A percentile compares a stretch with the other conserved stretches of the same genome.
Conservation (phyloP, 2,113 vertebrate genomes). For the Patagioenas fasciata region DNA sequence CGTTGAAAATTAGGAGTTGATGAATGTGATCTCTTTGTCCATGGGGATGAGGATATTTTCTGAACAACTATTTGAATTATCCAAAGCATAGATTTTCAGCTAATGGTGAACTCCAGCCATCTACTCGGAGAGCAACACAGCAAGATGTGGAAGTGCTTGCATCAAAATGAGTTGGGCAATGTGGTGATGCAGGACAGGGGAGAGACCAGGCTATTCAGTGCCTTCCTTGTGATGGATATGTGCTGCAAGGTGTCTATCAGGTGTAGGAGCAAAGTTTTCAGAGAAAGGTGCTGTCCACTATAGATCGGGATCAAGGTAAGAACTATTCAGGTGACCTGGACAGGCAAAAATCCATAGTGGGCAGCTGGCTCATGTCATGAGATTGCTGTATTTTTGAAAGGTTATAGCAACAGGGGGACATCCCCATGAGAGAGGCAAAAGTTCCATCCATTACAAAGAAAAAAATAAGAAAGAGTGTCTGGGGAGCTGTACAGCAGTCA, state of each 20-base stretch:
- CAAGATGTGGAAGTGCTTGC: background rate
- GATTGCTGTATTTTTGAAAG: background rate
- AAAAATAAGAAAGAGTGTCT: background rate
- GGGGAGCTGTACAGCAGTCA: background rate
- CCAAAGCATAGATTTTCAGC: background rate
- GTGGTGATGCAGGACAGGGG: background rate
- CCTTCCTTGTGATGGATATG: background rate
- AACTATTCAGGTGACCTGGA: background rate
- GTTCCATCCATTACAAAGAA: background rate
- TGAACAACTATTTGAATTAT: background rate
- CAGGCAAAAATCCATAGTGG: background rate
- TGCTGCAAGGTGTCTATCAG: background rate
- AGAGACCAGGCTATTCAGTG: background rate
- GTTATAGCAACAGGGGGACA: background rate
- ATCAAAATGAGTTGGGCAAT: background rate
- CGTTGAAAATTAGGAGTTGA: background rate
- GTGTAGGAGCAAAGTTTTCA: background rate
- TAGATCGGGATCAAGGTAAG: background rate
- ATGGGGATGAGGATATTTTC: background rate
- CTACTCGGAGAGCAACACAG: background rate
- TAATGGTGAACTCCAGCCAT: background rate
- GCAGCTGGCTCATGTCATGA: background rate
- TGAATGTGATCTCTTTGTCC: background rate
- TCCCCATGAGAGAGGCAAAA: background rate
- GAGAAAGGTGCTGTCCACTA: background rate